A percentile compares a stretch with the other conserved stretches of the same genome.
Conservation (phyloP, 1,140 invertebrate genomes). For the Holotrichia oblita region DNA sequence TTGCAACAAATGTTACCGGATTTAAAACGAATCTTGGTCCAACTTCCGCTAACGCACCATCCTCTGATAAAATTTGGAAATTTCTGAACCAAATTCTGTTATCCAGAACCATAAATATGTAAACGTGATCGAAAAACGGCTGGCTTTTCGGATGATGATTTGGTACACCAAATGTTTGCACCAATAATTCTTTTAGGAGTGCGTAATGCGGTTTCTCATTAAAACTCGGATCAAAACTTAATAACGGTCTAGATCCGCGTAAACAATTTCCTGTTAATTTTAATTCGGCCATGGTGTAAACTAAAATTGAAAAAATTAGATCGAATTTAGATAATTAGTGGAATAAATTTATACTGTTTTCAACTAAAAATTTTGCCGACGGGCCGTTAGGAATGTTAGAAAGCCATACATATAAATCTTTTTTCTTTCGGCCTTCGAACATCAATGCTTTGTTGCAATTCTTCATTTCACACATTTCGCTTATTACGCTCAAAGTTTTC, state of each 20-base stretch:
- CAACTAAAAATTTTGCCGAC: slow-evolving; percentile 92
- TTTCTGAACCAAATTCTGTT: slow-evolving; percentile 98
- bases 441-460: slow-evolving; percentile 97
- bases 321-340: slow-evolving; percentile 37
- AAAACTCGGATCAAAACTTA: slow-evolving; percentile 96
- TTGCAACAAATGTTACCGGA: slow-evolving; percentile 71
- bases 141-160: slow-evolving; percentile 98
- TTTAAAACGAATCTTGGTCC: slow-evolving; percentile 97
- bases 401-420: slow-evolving; percentile 95
- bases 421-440: slow-evolving; percentile 91
- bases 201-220: slow-evolving; percentile 80
- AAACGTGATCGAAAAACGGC: slow-evolving; percentile 99
- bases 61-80: slow-evolving; percentile 97
- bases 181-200: slow-evolving; percentile 91
- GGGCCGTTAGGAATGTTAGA: slow-evolving; percentile 90
- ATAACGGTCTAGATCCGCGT: slow-evolving; percentile 90
- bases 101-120: slow-evolving; percentile 92
- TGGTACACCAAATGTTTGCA: slow-evolving; percentile 93
- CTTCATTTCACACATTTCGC: slow-evolving; percentile 94
- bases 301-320: slow-evolving; percentile 65
- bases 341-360: slow-evolving; percentile 80
- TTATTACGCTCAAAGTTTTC: slow-evolving; percentile 78
- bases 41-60: slow-evolving; percentile 94
- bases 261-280: slow-evolving; percentile 98
- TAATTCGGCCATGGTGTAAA: slow-evolving; percentile 97